phyloP scores from a whole-genome alignment of 2,113 vertebrate genomes.

The Aplodontia rufa region DNA sequence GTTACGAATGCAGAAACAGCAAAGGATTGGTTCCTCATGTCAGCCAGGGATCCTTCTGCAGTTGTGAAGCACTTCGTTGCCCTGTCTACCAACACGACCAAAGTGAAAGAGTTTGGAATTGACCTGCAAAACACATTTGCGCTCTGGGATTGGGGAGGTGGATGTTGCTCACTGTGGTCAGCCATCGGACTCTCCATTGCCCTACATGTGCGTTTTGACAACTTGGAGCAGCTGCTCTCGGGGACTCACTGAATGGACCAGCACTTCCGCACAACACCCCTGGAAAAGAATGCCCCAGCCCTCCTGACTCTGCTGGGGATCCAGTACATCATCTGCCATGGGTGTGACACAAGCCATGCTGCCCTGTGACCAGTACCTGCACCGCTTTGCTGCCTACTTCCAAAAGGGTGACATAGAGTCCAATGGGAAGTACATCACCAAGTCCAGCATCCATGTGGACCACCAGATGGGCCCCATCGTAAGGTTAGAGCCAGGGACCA shows the following conservation, averaged over 20 bases:
- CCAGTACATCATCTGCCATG: slow-evolving; percentile 98
- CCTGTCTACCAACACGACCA: too few species aligned
- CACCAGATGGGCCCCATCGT: slow-evolving; percentile 96
- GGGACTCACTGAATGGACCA: slow-evolving; percentile 99
- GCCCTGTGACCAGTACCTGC: slow-evolving; percentile 99
- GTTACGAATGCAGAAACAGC: too few species aligned
- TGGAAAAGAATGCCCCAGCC: slow-evolving; percentile 94
- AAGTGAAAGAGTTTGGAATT: too few species aligned
- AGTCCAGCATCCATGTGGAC: slow-evolving; percentile 89
- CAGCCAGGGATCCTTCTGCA: too few species aligned
- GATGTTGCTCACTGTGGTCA: slow-evolving; percentile 98
- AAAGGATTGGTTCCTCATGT: too few species aligned
- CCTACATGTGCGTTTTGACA: slow-evolving; percentile 92
- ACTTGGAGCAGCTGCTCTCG: slow-evolving; percentile 93
- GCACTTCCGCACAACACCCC: slow-evolving; percentile 91
- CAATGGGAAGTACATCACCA: slow-evolving; percentile 96
- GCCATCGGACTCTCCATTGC: slow-evolving; percentile 99
- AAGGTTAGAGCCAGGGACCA: slow-evolving; percentile 98
- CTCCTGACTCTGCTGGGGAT: slow-evolving; percentile 94
- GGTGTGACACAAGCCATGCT: slow-evolving; percentile 94
- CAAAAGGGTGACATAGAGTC: slow-evolving; percentile 99
- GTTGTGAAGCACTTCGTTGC: too few species aligned
- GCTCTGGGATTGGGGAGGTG: slow-evolving; percentile 99
- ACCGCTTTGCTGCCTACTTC: slow-evolving; percentile 98
- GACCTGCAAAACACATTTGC: too few species aligned